Evolutionary conservation across 2,888 invertebrate species (phyloP).

Genomic region (Corythucha ciliata): DNA sequence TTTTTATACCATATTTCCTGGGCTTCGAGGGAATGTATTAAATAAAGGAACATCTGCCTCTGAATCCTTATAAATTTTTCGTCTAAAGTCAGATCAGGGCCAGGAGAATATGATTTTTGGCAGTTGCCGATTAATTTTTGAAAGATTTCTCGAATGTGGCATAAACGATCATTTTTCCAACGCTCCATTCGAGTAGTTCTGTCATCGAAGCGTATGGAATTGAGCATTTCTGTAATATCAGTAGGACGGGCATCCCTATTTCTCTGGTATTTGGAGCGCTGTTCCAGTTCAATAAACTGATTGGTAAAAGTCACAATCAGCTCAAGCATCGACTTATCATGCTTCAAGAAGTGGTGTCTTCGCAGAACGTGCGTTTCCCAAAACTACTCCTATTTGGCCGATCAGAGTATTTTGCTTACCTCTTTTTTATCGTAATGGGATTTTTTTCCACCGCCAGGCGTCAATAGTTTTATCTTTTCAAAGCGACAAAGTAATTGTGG

Average conservation of each 20-base stretch:
- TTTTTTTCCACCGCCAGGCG: too few species aligned
- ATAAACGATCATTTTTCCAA: background rate
- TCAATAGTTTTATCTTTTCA: too few species aligned
- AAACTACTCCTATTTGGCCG: too few species aligned
- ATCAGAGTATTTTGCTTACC: too few species aligned
- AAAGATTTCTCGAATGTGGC: conserved; percentile 4
- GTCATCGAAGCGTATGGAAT: conserved; percentile 5
- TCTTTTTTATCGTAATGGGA: too few species aligned
- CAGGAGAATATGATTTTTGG: conserved; percentile 6
- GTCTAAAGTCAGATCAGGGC: background rate
- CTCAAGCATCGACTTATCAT: background rate
- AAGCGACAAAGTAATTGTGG: too few species aligned
- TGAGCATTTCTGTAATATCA: background rate
- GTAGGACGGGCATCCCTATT: background rate
- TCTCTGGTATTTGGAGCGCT: conserved; percentile 1
- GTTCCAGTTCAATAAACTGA: background rate
- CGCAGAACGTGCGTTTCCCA: too few species aligned
- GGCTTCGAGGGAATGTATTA: conserved; percentile 12
- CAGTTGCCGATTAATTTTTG: conserved; percentile 1
- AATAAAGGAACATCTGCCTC: background rate
- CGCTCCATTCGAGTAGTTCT: background rate
- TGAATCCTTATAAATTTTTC: conserved; percentile 16
- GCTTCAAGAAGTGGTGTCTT: too few species aligned
- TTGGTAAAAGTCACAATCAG: background rate
- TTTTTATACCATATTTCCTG: conserved; percentile 11